Evolutionary conservation across 2,797 vertebrate species (phyloP).

Genomic region (Sciaenops ocellatus): DNA sequence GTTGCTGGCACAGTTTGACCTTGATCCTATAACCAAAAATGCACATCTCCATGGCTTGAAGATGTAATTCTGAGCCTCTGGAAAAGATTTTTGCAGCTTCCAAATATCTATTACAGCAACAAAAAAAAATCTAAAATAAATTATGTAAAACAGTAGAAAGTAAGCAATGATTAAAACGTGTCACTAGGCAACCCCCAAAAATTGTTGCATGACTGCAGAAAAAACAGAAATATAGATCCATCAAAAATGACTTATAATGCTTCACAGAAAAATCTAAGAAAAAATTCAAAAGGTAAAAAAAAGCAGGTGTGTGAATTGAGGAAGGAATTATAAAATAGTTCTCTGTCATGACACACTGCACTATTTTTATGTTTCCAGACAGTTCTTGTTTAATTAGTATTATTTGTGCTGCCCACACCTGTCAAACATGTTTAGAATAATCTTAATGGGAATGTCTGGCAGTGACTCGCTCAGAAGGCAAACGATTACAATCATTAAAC

Average conservation of each 20-base stretch:
- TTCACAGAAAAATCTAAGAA: neutral
- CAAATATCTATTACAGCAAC: neutral
- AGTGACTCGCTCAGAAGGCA: constrained; percentile 56
- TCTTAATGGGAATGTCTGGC: constrained; percentile 61
- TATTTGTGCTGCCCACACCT: constrained; percentile 55
- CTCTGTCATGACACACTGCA: constrained; percentile 13
- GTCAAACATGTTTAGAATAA: constrained; percentile 59
- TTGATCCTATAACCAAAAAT: neutral
- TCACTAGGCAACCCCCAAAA: constrained; percentile 17
- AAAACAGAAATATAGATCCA: constrained; percentile 4
- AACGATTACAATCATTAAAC: constrained; percentile 65
- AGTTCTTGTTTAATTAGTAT: constrained; percentile 36
- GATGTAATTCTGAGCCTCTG: neutral
- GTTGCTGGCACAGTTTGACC: neutral
- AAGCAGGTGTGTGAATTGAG: neutral
- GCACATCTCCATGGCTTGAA: neutral
- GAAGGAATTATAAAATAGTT: neutral
- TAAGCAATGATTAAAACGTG: neutral
- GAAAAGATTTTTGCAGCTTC: neutral
- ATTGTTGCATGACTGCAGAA: neutral
- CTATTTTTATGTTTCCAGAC: constrained; percentile 28
- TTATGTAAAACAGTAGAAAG: neutral
- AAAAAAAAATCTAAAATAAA: neutral
- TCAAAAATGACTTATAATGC: neutral
- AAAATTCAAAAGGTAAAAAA: neutral